Conservation (phyloP, 2,888 invertebrate genomes). For the Abrostola tripartita region DNA sequence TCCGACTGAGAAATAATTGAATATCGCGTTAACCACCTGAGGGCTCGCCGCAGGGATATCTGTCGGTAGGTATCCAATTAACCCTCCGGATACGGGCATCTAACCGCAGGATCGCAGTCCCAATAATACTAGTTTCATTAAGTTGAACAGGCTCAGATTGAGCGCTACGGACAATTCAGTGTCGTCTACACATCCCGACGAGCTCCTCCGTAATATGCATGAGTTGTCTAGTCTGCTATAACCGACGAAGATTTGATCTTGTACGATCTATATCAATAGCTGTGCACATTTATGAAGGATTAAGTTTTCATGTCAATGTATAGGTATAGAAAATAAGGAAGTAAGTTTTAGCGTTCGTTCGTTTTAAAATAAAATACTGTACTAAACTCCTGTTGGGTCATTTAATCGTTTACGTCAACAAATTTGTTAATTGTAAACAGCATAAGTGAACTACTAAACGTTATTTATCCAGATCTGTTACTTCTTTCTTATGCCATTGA, state of each 20-base stretch:
- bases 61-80: slow-evolving; percentile 69
- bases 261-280: not conserved
- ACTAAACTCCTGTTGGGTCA: too few species aligned
- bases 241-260: not conserved
- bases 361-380: too few species aligned
- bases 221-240: not conserved
- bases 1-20: slow-evolving; percentile 70
- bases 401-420: too few species aligned
- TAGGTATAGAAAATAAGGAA: too few species aligned
- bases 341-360: too few species aligned
- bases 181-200: slow-evolving; percentile 21
- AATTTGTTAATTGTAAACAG: too few species aligned
- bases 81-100: slow-evolving; percentile 57
- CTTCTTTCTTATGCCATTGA: too few species aligned
- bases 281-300: not conserved
- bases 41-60: slow-evolving; percentile 62
- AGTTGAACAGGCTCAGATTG: slow-evolving; percentile 58
- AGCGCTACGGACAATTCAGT: slow-evolving; percentile 52
- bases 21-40: slow-evolving; percentile 68
- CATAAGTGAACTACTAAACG: too few species aligned
- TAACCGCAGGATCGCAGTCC: slow-evolving; percentile 59
- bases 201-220: slow-evolving; percentile 7
- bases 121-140: slow-evolving; percentile 65
- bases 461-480: too few species aligned
- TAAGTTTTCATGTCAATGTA: too few species aligned